Evolutionary conservation across 2,113 vertebrate species (phyloP), one percentile per base, ranked within the genome.

Genomic region (Pheucticus melanocephalus): DNA sequence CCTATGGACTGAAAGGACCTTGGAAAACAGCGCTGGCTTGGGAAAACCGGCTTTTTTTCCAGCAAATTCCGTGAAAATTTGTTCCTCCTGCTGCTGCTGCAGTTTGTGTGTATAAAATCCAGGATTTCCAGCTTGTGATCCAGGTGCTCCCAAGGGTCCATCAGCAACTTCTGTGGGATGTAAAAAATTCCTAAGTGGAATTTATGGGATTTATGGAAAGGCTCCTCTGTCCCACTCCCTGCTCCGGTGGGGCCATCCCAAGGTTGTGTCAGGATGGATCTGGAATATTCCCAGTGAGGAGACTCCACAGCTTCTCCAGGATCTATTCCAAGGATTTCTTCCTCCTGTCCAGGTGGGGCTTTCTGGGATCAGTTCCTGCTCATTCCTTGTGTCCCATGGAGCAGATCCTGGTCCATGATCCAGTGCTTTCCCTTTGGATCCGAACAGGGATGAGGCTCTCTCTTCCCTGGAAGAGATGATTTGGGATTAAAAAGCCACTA

Each of bases 331-430:
- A 6, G 39, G 4, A 79, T 3, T 54, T 44, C 7, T 35, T 44
- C 20, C 33, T 44, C 19, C 11, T 42, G 15, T 42, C 48, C 76
- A 35, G 47, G 14, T 42, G 24, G 39, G 16, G 30, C 0, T 54
- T 53, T 39, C 39, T 1, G 4, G 47, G 39, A 35, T 53, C 60
- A 8, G 20, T 19, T 64, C 31, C 37, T 23, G 18, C 11, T 18
- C 2, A 0, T 65, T 54, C 77, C 61, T 24, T 0, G 1, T 20
- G 20, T 31, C 25, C 40, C 24, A 6, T 3, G 9, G 47, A 51
- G 37, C 37, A n/a, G 59, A 79, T 42, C 47, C 47, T 14, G 60
- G 5, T 44, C 31, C 31, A 0, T 4, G 39, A 10, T 44, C 60
- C 24, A 5, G 3, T 3, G 5, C 13, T 18, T 54, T 56, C 50